Evolutionary conservation across 2,797 vertebrate genomes (phyloP).

Genomic region (Glyptemys insculpta): DNA sequence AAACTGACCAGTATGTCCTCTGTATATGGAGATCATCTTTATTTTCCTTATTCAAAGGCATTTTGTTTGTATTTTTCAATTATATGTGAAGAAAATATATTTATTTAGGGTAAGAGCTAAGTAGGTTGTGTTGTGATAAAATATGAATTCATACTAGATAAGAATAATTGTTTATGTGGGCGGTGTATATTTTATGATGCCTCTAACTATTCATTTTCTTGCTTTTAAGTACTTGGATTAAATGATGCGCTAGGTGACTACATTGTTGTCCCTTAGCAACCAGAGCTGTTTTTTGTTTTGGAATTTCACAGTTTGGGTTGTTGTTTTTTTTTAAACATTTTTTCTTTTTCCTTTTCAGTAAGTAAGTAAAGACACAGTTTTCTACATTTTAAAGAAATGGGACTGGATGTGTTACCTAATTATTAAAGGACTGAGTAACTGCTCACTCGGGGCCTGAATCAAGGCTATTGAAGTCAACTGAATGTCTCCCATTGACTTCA

Average conservation of each 20-base stretch:
- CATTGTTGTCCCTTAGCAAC: background rate
- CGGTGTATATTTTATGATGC: background rate
- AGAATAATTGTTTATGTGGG: background rate
- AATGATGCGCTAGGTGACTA: background rate
- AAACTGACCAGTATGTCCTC: background rate
- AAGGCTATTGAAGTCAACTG: background rate
- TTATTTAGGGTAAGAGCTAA: background rate
- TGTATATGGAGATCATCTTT: background rate
- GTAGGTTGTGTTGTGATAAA: background rate
- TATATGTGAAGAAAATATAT: fast-evolving
- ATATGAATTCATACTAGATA: background rate
- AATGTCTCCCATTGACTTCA: background rate
- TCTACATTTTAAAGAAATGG: background rate
- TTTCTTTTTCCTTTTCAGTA: background rate
- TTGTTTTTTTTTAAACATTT: background rate
- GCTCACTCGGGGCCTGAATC: background rate
- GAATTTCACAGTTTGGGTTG: background rate
- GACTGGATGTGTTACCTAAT: background rate
- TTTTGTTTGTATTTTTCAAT: background rate
- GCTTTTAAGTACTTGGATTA: background rate
- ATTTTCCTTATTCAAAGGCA: background rate
- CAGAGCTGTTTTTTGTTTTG: background rate
- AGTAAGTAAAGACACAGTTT: fast-evolving
- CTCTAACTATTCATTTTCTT: background rate
- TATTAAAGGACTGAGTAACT: background rate